Evolutionary conservation across 53 echinoderm and acorn worm species (phyloP).

Genomic region (Antedon mediterranea): DNA sequence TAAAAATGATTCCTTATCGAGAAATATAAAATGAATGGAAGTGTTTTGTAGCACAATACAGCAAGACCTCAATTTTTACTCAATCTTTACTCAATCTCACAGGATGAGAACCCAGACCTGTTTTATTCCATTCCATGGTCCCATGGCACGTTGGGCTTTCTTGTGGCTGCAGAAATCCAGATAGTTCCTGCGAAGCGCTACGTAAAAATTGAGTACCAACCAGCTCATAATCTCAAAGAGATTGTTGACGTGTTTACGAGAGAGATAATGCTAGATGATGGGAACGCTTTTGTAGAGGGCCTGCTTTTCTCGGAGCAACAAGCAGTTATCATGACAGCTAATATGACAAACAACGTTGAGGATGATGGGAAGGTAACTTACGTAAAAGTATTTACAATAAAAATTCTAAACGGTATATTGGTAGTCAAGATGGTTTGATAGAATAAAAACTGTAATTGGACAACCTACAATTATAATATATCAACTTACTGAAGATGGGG

Average conservation of each 20-base stretch:
- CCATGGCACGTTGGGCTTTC: conserved; percentile 68
- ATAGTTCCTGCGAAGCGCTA: conserved; percentile 74
- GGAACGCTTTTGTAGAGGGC: conserved; percentile 71
- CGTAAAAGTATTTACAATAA: too few species aligned
- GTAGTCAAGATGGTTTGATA: too few species aligned
- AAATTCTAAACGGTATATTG: too few species aligned
- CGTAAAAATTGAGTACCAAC: conserved; percentile 60
- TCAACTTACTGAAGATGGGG: too few species aligned
- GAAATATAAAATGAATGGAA: too few species aligned
- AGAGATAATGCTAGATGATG: conserved; percentile 9
- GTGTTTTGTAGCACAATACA: too few species aligned
- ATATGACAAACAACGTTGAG: conserved; percentile 54
- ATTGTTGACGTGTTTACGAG: conserved; percentile 33
- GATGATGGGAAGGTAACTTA: too few species aligned
- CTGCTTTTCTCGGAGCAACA: conserved; percentile 43
- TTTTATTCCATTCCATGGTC: conserved; percentile 88
- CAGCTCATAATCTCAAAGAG: conserved; percentile 46
- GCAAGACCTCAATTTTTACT: too few species aligned
- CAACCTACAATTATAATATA: too few species aligned
- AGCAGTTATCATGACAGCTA: conserved; percentile 67
- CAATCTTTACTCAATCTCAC: too few species aligned
- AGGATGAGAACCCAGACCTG: conserved; percentile 73
- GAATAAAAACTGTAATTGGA: too few species aligned
- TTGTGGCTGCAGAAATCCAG: conserved; percentile 62
- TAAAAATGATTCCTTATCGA: too few species aligned